Evolutionary conservation across 2,888 invertebrate genomes (phyloP), one percentile per base, ranked within the genome.

Genomic region (Dione juno): DNA sequence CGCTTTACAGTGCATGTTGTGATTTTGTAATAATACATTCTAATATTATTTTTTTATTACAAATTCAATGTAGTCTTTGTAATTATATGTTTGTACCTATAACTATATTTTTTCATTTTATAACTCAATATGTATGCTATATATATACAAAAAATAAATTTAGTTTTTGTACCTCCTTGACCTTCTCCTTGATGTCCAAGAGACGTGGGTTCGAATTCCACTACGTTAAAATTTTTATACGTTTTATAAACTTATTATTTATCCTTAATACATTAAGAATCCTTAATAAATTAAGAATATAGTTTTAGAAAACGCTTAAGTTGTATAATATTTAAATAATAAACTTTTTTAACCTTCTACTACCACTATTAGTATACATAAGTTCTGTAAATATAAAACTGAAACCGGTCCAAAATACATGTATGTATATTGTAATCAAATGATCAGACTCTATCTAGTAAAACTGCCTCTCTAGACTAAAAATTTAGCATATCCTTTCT

Each of bases 371-470:
- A 53, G n/a, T 28, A 53, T 53, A 14, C 35, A 53, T 35, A 35
- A 14, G 13, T 53, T 28, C 8, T 14, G 28, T 53, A 53, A 53
- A 28, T 11, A 14, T 14, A n/a, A 53, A 53, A 53, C 8, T 53
- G 6, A 53, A 53, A 53, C 14, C 53, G 35, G 28, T 53, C 14
- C 14, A 1, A 53, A 28, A 35, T 28, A 53, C 1, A 53, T 35
- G 35, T 53, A 53, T 53, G 35, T 35, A 35, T 54, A 54, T 54
- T 37, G 8, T 35, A 54, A 37, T 37, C 10, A 37, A 54, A 54
- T 37, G 3, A 21, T 50, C 19, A 11, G 3, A 13, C 19, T 50
- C 8, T 21, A 16, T 48, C 9, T 19, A 50, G 11, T 19, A 19
- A 13, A 19, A 21, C 11, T 19, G 19, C 11, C 19, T 5, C 16